Conservation (phyloP, 1,140 invertebrate species). For the Teleopsis dalmanni region DNA sequence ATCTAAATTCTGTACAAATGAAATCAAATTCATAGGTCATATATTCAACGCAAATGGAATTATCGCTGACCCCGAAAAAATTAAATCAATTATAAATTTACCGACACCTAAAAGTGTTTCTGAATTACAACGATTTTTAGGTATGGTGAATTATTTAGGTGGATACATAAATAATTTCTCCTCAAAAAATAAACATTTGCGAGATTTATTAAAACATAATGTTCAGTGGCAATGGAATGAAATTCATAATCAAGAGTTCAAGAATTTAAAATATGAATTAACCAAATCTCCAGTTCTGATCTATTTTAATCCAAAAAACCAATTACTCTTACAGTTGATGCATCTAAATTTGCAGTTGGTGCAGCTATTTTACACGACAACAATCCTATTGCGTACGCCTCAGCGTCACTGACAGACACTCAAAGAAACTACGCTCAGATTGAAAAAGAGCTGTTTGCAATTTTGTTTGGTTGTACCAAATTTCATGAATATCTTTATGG, state of each 20-base stretch:
- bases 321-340: conserved; percentile 35
- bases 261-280: conserved; percentile 26
- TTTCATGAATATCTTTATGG: conserved; percentile 42
- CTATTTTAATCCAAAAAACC: conserved; percentile 27
- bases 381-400: conserved; percentile 34
- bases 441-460: conserved; percentile 43
- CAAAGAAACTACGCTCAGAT: conserved; percentile 44
- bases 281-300: conserved; percentile 28
- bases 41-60: conserved; percentile 16
- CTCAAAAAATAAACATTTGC: conserved; percentile 14
- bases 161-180: conserved; percentile 27
- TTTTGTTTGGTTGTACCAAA: conserved; percentile 34
- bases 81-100: conserved; percentile 24
- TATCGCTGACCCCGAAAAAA: too few relatives aligned
- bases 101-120: conserved; percentile 20
- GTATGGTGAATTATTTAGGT: conserved; percentile 26
- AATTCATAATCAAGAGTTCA: conserved; percentile 7
- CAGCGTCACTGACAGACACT: conserved; percentile 20
- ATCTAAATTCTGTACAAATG: conserved; percentile 15
- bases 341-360: too few relatives aligned
- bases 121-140: conserved; percentile 31
- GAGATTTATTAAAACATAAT: conserved; percentile 7
- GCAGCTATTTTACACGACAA: conserved; percentile 32
- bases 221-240: too few relatives aligned
- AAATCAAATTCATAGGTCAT: conserved; percentile 23